These are phyloP conservation scores for Pristionchus arcanus DNA, from an alignment of 2,888 invertebrate genomes.

Conservation along the genomic window DNA sequence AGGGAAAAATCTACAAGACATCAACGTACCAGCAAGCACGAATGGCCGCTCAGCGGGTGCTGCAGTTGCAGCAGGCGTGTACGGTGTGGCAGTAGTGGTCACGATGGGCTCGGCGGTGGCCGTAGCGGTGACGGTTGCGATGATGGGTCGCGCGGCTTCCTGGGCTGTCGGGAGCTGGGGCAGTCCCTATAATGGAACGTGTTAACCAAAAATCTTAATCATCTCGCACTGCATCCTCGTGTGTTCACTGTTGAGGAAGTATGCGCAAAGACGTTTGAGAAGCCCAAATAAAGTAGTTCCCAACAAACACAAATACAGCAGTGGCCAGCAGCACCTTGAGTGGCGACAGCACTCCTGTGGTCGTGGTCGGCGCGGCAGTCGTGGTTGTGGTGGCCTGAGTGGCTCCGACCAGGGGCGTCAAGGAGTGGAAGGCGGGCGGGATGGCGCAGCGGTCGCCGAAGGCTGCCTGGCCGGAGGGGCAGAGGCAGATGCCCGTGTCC, in stretches of 20 bases:
- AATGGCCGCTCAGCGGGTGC: slow-evolving; percentile 3
- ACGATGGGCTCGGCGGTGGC: slow-evolving; percentile 51
- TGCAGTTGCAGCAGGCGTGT: background rate
- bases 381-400: background rate
- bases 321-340: background rate
- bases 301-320: background rate
- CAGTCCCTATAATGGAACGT: slow-evolving; percentile 27
- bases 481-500: slow-evolving; percentile 71
- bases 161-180: slow-evolving; percentile 49
- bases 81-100: background rate
- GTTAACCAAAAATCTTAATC: too few relatives aligned
- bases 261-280: too few relatives aligned
- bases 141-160: background rate
- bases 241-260: background rate
- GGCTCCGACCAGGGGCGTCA: background rate
- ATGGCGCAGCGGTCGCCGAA: slow-evolving; percentile 66
- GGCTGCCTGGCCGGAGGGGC: slow-evolving; percentile 69
- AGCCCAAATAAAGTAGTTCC: background rate
- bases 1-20: too few relatives aligned
- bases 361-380: background rate
- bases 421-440: slow-evolving; percentile 61
- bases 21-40: slow-evolving; percentile 13
- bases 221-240: too few relatives aligned
- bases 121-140: background rate
- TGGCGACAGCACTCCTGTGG: background rate